Evolutionary conservation across 2,888 invertebrate species (phyloP).

Genomic region (Parascotia fuliginaria): DNA sequence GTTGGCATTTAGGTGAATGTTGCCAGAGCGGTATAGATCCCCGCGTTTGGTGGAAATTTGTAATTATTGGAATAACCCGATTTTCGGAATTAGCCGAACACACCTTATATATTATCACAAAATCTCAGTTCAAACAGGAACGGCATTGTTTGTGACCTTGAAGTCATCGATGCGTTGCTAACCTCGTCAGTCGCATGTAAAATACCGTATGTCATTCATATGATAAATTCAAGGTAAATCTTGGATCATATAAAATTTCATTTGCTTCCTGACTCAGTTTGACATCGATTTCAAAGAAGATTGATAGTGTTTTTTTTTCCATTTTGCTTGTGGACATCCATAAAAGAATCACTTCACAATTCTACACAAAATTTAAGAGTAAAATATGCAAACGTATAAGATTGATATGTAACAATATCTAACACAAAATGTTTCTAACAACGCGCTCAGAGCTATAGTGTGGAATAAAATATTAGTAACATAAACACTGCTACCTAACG

Average conservation of each 20-base stretch:
- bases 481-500: conserved; percentile 15
- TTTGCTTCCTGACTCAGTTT: background rate
- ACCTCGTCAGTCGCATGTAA: conserved; percentile 25
- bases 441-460: conserved; percentile 7
- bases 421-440: conserved; percentile 8
- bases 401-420: conserved; percentile 8
- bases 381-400: too few species aligned
- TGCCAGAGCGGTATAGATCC: too few species aligned
- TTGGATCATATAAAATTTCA: conserved; percentile 1
- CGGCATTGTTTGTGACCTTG: conserved; percentile 19
- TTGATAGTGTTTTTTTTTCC: background rate
- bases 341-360: too few species aligned
- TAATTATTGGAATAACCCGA: too few species aligned
- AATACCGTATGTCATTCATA: conserved; percentile 10
- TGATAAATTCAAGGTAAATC: conserved; percentile 11
- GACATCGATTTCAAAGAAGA: background rate
- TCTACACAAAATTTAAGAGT: too few species aligned
- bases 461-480: conserved; percentile 14
- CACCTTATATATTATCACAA: too few species aligned
- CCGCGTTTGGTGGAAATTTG: too few species aligned
- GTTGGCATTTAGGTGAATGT: too few species aligned
- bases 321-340: background rate
- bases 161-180: conserved; percentile 36
- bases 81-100: too few species aligned
- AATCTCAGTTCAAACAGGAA: too few species aligned